phyloP scores from a whole-genome alignment of 2,113 vertebrate genomes.

The Solea senegalensis region DNA sequence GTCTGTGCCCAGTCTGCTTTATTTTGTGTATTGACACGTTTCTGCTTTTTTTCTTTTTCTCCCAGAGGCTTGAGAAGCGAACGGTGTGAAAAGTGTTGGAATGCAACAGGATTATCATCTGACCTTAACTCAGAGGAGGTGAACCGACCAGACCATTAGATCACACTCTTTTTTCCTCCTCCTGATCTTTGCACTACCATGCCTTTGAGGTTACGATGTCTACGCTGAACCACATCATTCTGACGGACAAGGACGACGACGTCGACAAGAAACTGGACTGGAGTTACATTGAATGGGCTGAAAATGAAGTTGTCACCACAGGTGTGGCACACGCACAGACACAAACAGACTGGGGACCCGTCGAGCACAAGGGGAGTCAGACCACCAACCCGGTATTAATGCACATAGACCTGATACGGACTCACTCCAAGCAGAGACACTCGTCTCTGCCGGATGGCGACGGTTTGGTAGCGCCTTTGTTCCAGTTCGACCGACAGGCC shows the following conservation, averaged over 20 bases:
- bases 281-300: slow-evolving; percentile 78
- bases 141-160: slow-evolving; percentile 36
- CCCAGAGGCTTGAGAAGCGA: slow-evolving; percentile 51
- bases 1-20: slow-evolving; percentile 23
- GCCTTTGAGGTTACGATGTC: slow-evolving; percentile 78
- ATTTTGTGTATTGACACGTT: slow-evolving; percentile 37
- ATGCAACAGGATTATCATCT: slow-evolving; percentile 65
- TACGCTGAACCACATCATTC: slow-evolving; percentile 70
- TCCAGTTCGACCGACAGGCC: slow-evolving; percentile 87
- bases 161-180: slow-evolving; percentile 20
- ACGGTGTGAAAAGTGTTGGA: slow-evolving; percentile 61
- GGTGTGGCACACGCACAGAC: slow-evolving; percentile 68
- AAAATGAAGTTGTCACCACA: slow-evolving; percentile 57
- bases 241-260: slow-evolving; percentile 70
- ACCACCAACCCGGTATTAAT: slow-evolving; percentile 77
- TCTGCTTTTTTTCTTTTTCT: slow-evolving; percentile 15
- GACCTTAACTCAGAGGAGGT: slow-evolving; percentile 50
- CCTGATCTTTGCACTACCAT: slow-evolving; percentile 65
- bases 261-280: slow-evolving; percentile 73
- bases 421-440: slow-evolving; percentile 69
- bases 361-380: slow-evolving; percentile 75
- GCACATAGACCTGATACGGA: slow-evolving; percentile 76
- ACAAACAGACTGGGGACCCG: slow-evolving; percentile 64
- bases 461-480: slow-evolving; percentile 57
- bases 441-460: slow-evolving; percentile 55